A percentile compares a stretch with the other conserved stretches of the same genome.
phyloP scores from a whole-genome alignment of 2,888 invertebrate species.

The Oithona nana region DNA sequence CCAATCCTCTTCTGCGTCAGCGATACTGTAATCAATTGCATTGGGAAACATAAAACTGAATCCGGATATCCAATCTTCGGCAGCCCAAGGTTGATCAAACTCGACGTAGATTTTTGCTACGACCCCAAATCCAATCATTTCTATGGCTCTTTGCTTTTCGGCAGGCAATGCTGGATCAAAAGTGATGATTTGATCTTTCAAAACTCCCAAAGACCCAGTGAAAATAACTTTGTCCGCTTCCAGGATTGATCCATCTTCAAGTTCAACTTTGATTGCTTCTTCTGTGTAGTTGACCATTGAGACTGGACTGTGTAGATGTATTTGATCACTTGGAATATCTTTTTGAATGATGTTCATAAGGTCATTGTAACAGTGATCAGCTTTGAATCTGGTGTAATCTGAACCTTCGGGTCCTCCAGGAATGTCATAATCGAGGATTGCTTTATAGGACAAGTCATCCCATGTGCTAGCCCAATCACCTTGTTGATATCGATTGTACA shows the following conservation, averaged over 20 bases:
- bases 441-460: too few relatives aligned
- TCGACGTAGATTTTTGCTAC: conserved; percentile 83
- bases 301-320: neutral
- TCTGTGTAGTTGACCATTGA: neutral
- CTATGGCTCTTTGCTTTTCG: conserved; percentile 63
- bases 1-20: neutral
- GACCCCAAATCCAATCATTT: conserved; percentile 64
- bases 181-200: conserved; percentile 50
- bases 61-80: conserved; percentile 37
- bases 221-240: conserved; percentile 71
- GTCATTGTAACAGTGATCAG: neutral
- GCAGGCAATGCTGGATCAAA: conserved; percentile 67
- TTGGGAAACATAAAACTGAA: neutral
- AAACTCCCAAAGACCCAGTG: conserved; percentile 71
- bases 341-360: neutral
- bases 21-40: neutral
- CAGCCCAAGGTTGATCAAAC: conserved; percentile 75
- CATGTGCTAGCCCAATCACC: too few relatives aligned
- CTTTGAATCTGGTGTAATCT: neutral
- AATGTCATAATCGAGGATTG: too few relatives aligned
- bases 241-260: conserved; percentile 56
- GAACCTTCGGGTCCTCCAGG: neutral
- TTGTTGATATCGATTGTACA: too few relatives aligned
- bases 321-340: neutral
- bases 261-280: neutral